phyloP scores from a whole-genome alignment of 1,140 invertebrate species.

The Zelostemma sp. region DNA sequence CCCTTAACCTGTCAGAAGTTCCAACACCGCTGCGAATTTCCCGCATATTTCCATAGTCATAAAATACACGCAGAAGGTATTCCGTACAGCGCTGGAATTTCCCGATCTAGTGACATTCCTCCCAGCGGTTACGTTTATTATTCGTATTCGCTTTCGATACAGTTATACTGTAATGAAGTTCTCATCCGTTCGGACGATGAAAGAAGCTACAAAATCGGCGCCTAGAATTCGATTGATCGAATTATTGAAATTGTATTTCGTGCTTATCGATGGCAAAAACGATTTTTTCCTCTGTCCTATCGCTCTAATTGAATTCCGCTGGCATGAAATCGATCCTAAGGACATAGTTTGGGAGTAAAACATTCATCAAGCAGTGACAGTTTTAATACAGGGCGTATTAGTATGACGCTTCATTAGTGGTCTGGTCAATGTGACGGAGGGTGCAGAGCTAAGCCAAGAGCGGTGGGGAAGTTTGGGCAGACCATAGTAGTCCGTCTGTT shows the following conservation, averaged over 20 bases:
- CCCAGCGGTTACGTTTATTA: background rate
- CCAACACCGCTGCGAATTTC: slow-evolving; percentile 2
- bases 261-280: too few species aligned
- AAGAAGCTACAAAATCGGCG: too few species aligned
- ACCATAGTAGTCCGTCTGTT: slow-evolving; percentile 14
- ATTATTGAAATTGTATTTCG: too few species aligned
- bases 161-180: slow-evolving; percentile 40
- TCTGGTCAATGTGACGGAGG: slow-evolving; percentile 51
- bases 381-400: slow-evolving; percentile 44
- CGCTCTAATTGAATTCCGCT: too few species aligned
- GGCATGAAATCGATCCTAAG: too few species aligned
- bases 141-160: slow-evolving; percentile 20
- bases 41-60: background rate
- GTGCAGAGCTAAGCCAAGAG: slow-evolving; percentile 4
- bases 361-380: slow-evolving; percentile 6
- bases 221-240: too few species aligned
- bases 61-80: slow-evolving; percentile 1
- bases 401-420: slow-evolving; percentile 54
- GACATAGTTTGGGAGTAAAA: slow-evolving; percentile 7
- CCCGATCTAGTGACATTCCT: background rate
- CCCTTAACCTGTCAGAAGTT: background rate
- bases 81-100: background rate
- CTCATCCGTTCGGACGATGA: slow-evolving; percentile 31
- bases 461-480: background rate
- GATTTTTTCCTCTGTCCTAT: too few species aligned